Evolutionary conservation across 2,888 invertebrate species (phyloP).

Genomic region (Globia sparganii): DNA sequence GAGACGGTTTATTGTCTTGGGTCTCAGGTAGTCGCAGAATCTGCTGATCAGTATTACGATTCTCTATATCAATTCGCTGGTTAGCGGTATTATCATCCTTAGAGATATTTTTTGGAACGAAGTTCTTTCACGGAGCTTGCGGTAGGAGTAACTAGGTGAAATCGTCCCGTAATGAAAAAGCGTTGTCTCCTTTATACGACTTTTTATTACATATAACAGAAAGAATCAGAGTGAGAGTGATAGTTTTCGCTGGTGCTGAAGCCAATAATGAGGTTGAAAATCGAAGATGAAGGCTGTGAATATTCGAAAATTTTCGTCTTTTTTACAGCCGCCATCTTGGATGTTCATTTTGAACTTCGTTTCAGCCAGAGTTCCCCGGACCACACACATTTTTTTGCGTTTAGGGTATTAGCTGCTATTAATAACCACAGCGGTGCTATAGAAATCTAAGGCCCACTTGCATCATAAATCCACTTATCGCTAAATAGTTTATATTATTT

Average conservation of each 20-base stretch:
- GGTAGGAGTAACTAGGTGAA: background rate
- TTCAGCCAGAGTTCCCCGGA: too few relatives aligned
- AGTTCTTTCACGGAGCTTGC: background rate
- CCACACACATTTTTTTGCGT: too few relatives aligned
- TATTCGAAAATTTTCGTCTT: too few relatives aligned
- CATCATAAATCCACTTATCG: background rate
- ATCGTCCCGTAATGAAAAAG: background rate
- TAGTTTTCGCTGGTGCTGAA: background rate
- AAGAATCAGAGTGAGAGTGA: background rate
- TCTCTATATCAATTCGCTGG: background rate
- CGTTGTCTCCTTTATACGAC: background rate
- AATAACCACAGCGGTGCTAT: background rate
- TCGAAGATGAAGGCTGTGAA: too few relatives aligned
- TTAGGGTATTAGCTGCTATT: background rate
- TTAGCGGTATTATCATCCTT: background rate
- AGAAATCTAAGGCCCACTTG: background rate
- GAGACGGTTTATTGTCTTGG: too few relatives aligned
- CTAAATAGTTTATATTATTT: background rate
- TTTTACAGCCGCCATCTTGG: too few relatives aligned
- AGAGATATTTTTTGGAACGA: background rate
- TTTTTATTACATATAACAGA: background rate
- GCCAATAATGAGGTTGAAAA: background rate
- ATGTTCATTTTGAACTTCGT: too few relatives aligned
- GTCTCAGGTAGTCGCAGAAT: too few relatives aligned
- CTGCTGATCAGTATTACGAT: background rate